Percentiles rank a stretch among this genome's conserved stretches.
phyloP scores from a whole-genome alignment of 2,113 vertebrate species.

The Chaetops frenatus region DNA sequence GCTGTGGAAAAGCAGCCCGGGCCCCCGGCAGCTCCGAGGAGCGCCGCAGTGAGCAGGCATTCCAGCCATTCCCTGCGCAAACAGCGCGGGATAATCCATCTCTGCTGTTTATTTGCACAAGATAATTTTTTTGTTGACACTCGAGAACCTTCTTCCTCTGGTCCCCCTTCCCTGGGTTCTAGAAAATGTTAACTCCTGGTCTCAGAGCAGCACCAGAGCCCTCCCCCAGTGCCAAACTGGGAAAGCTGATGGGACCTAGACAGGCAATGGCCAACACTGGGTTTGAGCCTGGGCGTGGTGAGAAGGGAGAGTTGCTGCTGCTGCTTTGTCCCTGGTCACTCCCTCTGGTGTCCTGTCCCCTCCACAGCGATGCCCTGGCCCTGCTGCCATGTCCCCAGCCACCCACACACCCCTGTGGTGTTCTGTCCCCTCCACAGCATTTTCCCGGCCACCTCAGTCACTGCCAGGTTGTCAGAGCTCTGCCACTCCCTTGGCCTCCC shows the following conservation, averaged over 20 bases:
- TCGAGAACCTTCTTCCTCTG: neutral
- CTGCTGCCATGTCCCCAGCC: neutral
- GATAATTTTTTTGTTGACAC: conserved; percentile 27
- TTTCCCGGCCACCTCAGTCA: neutral
- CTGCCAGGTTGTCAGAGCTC: fast-evolving
- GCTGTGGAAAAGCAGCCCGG: neutral
- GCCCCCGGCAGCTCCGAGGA: neutral
- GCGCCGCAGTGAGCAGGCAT: neutral
- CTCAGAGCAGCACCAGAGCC: neutral
- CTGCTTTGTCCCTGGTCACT: neutral
- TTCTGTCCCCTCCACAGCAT: neutral
- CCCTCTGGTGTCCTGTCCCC: neutral
- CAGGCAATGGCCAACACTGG: fast-evolving
- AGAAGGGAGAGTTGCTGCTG: neutral
- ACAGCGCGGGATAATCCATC: neutral
- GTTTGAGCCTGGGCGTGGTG: neutral
- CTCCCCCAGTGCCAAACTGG: neutral
- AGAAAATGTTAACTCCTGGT: neutral
- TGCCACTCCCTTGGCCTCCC: fast-evolving
- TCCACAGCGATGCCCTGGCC: neutral
- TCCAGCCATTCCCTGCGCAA: conserved; percentile 23
- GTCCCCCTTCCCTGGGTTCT: neutral
- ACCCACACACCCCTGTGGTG: neutral
- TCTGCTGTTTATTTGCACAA: conserved; percentile 34
- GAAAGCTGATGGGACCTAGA: neutral